Evolutionary conservation across 2,888 invertebrate genomes (phyloP), one percentile per base, ranked within the genome.

Genomic region (Coelinius sp.): DNA sequence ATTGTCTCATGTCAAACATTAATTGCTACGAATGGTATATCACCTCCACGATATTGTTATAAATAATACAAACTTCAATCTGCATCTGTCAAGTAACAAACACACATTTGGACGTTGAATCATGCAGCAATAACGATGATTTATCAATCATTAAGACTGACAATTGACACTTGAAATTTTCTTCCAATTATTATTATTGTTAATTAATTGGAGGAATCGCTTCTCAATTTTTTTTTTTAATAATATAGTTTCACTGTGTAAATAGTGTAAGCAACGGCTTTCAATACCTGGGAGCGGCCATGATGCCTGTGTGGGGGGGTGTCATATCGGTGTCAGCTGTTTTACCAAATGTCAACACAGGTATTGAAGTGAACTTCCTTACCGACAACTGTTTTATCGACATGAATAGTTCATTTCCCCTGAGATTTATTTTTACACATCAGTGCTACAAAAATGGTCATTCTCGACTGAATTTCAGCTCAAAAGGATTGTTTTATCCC

Each of bases 1-100:
- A 93, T 94, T 88, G 91, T 93, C 86, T 88, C 91, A 91, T 91
- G 80, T 89, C 90, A 89, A 85, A 62, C 80, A 83, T 77, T 74
- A 68, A 71, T 75, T 75, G 69, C 71, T 74, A 68, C 68, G 62
- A 76, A 77, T 73, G 67, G 72, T 75, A 68, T 67, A 68, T 68
- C 52, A 59, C 41, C 67, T 38, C 59, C 35, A 41, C 22, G 52
- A 64, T 67, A 46, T 69, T 52, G n/a, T 49, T 17, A 70, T 24
- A 35, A 68, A 68, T 38, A 69, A 73, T 68, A 66, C 25, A 46
- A 46, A 62, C 44, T 59, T 63, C 35, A 46, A 72, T 70, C 71
- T 64, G 75, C 75, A 76, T 76, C 74, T 74, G 76, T 75, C 63
- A 70, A 74, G 53, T 56, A 44, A 41, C 24, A 41, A 41, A 41